phyloP scores from a whole-genome alignment of 2,888 invertebrate genomes.

The Zygogramma bicolorata region DNA sequence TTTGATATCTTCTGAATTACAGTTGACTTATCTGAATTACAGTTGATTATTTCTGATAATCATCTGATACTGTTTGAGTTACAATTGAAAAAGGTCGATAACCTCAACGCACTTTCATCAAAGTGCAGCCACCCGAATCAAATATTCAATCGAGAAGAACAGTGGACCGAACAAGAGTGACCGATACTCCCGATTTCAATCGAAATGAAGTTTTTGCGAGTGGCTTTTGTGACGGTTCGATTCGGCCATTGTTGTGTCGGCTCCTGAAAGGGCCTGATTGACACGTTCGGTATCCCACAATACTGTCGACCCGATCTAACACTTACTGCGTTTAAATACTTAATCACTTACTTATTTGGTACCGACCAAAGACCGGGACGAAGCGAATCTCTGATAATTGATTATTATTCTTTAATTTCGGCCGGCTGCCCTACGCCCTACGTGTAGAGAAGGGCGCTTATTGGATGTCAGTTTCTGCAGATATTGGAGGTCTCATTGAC shows the following conservation, averaged over 20 bases:
- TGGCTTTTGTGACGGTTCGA: slow-evolving; percentile 45
- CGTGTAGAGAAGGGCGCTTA: no score
- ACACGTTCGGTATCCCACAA: slow-evolving; percentile 40
- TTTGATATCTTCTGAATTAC: no score
- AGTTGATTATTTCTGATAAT: no score
- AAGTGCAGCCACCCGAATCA: background rate
- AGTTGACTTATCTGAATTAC: no score
- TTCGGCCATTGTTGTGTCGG: slow-evolving; percentile 55
- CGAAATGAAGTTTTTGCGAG: slow-evolving; percentile 38
- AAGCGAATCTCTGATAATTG: slow-evolving; percentile 27
- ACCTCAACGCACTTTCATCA: background rate
- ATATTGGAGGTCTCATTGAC: no score
- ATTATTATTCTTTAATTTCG: slow-evolving; percentile 23
- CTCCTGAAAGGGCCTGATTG: slow-evolving; percentile 48
- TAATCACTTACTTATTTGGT: slow-evolving; percentile 55
- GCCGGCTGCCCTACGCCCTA: no score
- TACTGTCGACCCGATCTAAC: slow-evolving; percentile 59
- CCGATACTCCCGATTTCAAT: slow-evolving; percentile 8
- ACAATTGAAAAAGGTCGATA: no score
- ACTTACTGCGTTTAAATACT: slow-evolving; percentile 63
- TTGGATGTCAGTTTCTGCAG: no score
- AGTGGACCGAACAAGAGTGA: background rate
- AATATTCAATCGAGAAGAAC: background rate
- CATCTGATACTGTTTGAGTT: no score
- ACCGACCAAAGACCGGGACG: background rate